Base-by-base conservation (phyloP, 2,797 vertebrate genomes). In the Myripristis murdjan region DNA sequence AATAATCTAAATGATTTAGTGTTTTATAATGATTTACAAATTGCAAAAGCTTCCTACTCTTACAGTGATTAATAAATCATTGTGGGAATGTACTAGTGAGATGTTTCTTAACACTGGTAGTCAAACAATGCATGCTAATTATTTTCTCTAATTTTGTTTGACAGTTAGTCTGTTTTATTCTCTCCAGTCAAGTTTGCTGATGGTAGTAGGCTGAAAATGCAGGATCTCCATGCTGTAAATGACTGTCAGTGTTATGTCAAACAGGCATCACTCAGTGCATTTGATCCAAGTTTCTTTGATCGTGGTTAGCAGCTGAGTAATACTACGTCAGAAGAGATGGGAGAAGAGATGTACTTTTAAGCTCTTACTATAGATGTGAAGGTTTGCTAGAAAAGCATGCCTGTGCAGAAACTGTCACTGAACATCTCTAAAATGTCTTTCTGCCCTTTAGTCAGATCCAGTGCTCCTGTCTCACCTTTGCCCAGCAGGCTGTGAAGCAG, bases 401-500 rank as follows among this genome's bases (percentile, higher is more conserved):
- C 3, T 10, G 8, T 22, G 16, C 7, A 16, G 2, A 26, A 23
- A 4, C 48, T 51, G 12, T 26, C 23, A 6, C 8, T 26, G 22
- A 61, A 54, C 43, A 54, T 65, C 43, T 11, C 14, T 33, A 16
- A 3, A 41, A 1, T 18, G 0, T n/a, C 60, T 43, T 43, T 55
- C 33, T 10, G 26, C 47, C 43, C 52, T 23, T 24, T 37, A 23
- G 23, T 51, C 63, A 60, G 35, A 49, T 70, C 54, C 46, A 41
- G 41, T 10, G 23, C 22, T n/a, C 54, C 26, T 43, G 26, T 33
- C 11, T 55, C 28, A 20, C 15, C 58, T 44, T 66, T 47, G 44
- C 39, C 46, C 10, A 61, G 56, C 61, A 55, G 23, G 48, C 65
- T 55, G 62, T 63, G 60, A 51, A 59, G 37, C 28, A 41, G 54